Base-by-base conservation (phyloP, 2,113 vertebrate genomes). In the Reinhardtius hippoglossoides region DNA sequence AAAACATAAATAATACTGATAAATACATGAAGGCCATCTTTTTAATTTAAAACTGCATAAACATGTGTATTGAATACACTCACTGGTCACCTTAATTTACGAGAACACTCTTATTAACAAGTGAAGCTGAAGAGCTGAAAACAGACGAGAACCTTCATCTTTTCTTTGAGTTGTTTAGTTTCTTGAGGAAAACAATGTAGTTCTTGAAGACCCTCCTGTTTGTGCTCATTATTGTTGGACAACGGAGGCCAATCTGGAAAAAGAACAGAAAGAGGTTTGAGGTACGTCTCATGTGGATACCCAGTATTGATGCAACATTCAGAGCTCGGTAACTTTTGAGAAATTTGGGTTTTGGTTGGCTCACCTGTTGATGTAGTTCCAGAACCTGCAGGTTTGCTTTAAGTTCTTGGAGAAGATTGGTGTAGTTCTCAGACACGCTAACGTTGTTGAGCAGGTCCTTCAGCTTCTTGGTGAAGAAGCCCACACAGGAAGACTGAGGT, bases 371-470 rank as follows among this genome's bases (percentile, higher is more conserved):
- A 4, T 3, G 0, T 9, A 0, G 0, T 26, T 0, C 1, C 37
- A 81, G 40, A 3, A 0, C 0, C 0, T 24, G 0, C 4, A 90
- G 48, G 55, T 78, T 77, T 0, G 0, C 0, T 6, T 23, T 0
- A 2, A 92, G 78, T 18, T 20, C 20, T 7, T 0, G 0, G 1
- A 79, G 4, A 35, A 15, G 1, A 1, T 10, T 0, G 0, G 10
- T 0, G 0, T 1, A 0, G 0, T 6, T 0, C 0, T 5, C 0
- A 0, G 1, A 1, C 5, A 70, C 26, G 0, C 0, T 63, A 40
- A 87, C 9, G 1, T 63, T 61, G 3, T 2, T 0, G 0, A 93
- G 87, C 31, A 84, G 1, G 0, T 5, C 0, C 1, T 3, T 1
- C 42, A 92, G 78, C 7, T 71, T 1, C 0, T 0, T 5, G 3